These are phyloP conservation scores for Athrips mouffetella DNA, from an alignment of 2,888 invertebrate species.

Conservation along the genomic window DNA sequence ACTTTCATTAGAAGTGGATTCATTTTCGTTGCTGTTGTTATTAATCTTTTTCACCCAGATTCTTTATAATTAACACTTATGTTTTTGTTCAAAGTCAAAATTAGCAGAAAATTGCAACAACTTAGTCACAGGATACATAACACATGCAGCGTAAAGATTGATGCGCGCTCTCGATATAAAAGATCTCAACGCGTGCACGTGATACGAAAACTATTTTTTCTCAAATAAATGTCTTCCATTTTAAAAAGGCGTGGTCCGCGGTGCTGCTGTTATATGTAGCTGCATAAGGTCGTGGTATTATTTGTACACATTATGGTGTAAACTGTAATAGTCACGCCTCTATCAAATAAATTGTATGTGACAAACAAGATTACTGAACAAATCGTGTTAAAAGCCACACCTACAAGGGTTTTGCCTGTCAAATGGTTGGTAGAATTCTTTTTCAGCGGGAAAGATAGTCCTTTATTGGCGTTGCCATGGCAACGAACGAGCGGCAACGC, in stretches of 20 bases:
- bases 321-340: slow-evolving; percentile 47
- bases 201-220: slow-evolving; percentile 12
- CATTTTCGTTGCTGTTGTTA: too few species aligned
- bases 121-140: too few species aligned
- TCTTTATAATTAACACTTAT: too few species aligned
- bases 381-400: slow-evolving; percentile 61
- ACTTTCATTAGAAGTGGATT: too few species aligned
- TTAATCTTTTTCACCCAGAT: too few species aligned
- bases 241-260: slow-evolving; percentile 35
- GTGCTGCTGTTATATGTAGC: slow-evolving; percentile 26
- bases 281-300: slow-evolving; percentile 15
- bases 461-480: slow-evolving; percentile 37
- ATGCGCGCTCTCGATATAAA: not conserved
- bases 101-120: too few species aligned
- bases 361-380: slow-evolving; percentile 47
- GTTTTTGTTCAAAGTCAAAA: not conserved
- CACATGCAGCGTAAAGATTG: not conserved
- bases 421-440: slow-evolving; percentile 23
- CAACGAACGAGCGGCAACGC: slow-evolving; percentile 30
- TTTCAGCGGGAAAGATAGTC: slow-evolving; percentile 30
- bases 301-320: slow-evolving; percentile 17
- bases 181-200: slow-evolving; percentile 3
- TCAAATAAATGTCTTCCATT: slow-evolving; percentile 21
- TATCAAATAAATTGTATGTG: slow-evolving; percentile 46
- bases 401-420: slow-evolving; percentile 36